Percentiles rank a stretch among this genome's conserved stretches.
These are phyloP conservation scores for Cyprinodon variegatus DNA, from an alignment of 2,113 vertebrate species.

Conservation along the genomic window DNA sequence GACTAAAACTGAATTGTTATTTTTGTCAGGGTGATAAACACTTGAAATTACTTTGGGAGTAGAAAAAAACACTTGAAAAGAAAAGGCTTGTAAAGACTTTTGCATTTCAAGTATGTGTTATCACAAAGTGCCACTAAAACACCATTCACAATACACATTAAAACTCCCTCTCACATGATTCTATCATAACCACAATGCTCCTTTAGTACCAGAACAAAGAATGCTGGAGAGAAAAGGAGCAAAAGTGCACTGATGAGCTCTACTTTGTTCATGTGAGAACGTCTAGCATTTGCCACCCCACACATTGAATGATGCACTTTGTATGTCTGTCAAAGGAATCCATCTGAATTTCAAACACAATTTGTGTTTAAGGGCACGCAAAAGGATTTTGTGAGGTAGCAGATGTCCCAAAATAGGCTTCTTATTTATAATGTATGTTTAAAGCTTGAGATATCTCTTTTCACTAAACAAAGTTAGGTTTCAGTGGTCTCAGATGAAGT, in stretches of 20 bases:
- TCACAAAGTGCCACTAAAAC: constrained; percentile 60
- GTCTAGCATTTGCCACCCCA: constrained; percentile 44
- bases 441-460: constrained; percentile 49
- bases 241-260: constrained; percentile 39
- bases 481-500: constrained; percentile 11
- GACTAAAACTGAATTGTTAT: constrained; percentile 10
- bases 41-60: constrained; percentile 31
- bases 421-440: constrained; percentile 61
- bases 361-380: constrained; percentile 57
- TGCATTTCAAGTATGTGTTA: constrained; percentile 55
- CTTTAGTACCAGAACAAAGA: constrained; percentile 26
- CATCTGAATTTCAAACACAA: constrained; percentile 60
- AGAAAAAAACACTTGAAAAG: constrained; percentile 40
- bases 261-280: constrained; percentile 34
- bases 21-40: constrained; percentile 27
- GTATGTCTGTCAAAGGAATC: constrained; percentile 56
- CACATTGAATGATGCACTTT: constrained; percentile 51
- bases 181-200: constrained; percentile 29
- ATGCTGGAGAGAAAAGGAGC: constrained; percentile 28
- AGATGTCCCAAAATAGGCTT: constrained; percentile 58
- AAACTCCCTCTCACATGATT: constrained; percentile 52
- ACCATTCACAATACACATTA: constrained; percentile 30
- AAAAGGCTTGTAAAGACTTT: constrained; percentile 38
- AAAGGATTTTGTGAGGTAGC: constrained; percentile 43
- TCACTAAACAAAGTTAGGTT: constrained; percentile 43